Base-by-base conservation (phyloP, 1,140 invertebrate species). In the Achroia grisella region DNA sequence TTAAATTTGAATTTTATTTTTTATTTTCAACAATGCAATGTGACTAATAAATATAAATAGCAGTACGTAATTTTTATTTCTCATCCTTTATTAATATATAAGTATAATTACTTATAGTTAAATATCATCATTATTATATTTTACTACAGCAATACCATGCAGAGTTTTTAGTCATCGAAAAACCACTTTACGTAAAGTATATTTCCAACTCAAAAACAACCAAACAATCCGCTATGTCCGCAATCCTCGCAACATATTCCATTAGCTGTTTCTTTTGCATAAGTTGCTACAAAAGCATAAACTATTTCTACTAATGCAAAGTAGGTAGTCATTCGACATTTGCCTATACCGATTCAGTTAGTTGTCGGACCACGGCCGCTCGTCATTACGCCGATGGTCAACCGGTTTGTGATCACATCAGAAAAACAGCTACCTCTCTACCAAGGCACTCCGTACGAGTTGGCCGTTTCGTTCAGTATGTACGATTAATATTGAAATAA, bases 401-500 rank as follows among this genome's bases (percentile, higher is more conserved):
- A 82, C 78, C 78, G 78, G 78, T 82, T 82, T 78, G 56, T 75
- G 77, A 78, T 73, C 63, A 51, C 73, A 77, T 77, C 78, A 79
- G 73, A 82, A 81, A 79, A 82, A 79, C 75, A 77, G 66, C 74
- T 77, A 71, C 67, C 57, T 51, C 50, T 15, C 23, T 67, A 74
- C 66, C 66, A 67, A 49, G 63, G 59, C 15, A 53, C 29, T 33
- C 2, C 33, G 14, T 17, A 4, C 35, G 14, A 17, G 10, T 2
- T 5, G 13, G 17, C 6, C 17, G 13, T 8, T 14, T 1, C 0
- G 9, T 5, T n/a, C 14, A 37, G 12, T 4, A n/a, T 6, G 2
- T 37, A 8, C 8, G 14, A 17, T 37, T 37, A 4, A 13, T 14
- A 17, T 37, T 17, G 12, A 17, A 17, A 9, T 4, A 1, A 2